A percentile compares a stretch with the other conserved stretches of the same genome.
Conservation (phyloP, 2,797 vertebrate species). For the Cetoscarus ocellatus region DNA sequence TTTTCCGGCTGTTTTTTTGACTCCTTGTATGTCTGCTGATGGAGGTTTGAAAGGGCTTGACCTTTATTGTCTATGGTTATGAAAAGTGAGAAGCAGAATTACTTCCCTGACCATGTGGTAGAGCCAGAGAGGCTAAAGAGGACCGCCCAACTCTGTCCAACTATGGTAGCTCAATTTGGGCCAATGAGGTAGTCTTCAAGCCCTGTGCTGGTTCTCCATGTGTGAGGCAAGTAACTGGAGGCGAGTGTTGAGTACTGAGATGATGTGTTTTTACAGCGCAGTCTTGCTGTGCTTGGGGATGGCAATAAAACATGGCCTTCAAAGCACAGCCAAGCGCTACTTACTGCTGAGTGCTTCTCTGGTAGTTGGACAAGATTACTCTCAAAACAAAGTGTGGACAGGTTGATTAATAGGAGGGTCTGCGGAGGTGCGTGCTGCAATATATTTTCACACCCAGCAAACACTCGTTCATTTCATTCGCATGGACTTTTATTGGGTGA, state of each 20-base stretch:
- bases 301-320: slow-evolving; percentile 84
- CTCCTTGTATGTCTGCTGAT: slow-evolving; percentile 8
- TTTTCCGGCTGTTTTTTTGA: slow-evolving; percentile 5
- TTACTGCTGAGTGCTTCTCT: slow-evolving; percentile 85
- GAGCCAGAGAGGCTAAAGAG: background rate
- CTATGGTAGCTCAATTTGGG: slow-evolving; percentile 10
- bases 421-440: slow-evolving; percentile 77
- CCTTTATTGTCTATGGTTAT: slow-evolving; percentile 2
- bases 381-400: slow-evolving; percentile 88
- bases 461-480: slow-evolving; percentile 79
- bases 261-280: slow-evolving; percentile 83
- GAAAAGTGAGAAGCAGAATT: background rate
- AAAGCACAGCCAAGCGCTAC: slow-evolving; percentile 84
- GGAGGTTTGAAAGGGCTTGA: background rate
- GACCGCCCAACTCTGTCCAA: background rate
- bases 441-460: slow-evolving; percentile 85
- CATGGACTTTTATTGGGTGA: slow-evolving; percentile 81
- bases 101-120: background rate
- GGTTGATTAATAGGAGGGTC: slow-evolving; percentile 88
- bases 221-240: slow-evolving; percentile 65
- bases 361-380: slow-evolving; percentile 85
- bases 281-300: slow-evolving; percentile 80
- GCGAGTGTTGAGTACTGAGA: slow-evolving; percentile 69
- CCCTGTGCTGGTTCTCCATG: slow-evolving; percentile 14
- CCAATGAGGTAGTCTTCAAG: slow-evolving; percentile 34